A percentile compares a stretch with the other conserved stretches of the same genome.
These are phyloP conservation scores for Liasis olivaceus DNA, from an alignment of 2,797 vertebrate species.

Conservation along the genomic window DNA sequence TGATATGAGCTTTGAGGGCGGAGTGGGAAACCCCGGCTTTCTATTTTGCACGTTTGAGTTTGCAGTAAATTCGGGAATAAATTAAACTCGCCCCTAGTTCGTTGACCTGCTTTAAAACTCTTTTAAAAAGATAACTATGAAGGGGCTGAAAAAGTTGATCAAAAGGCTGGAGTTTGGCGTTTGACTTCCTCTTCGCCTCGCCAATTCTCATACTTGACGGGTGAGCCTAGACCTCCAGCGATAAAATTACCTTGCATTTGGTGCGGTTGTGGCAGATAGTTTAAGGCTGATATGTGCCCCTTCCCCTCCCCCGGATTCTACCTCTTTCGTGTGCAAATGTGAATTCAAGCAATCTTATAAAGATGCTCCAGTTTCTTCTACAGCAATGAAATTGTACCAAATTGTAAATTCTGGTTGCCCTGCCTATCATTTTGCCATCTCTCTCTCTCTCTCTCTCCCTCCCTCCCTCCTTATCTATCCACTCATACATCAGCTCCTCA, in stretches of 20 bases:
- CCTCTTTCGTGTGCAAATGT: not conserved
- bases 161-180: not conserved
- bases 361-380: not conserved
- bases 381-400: not conserved
- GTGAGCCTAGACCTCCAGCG: not conserved
- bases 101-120: not conserved
- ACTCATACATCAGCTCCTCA: constrained; percentile 9
- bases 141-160: not conserved
- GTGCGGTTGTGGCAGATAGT: not conserved
- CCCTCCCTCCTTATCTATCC: constrained; percentile 26
- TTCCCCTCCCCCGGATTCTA: not conserved
- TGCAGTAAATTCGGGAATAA: not conserved
- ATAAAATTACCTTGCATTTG: not conserved
- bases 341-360: not conserved
- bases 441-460: not conserved
- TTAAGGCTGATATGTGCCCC: not conserved
- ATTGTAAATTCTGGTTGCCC: not conserved
- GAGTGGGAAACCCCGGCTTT: not conserved
- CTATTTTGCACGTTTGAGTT: not conserved
- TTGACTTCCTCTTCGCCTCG: too few species aligned
- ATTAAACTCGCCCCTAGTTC: not conserved
- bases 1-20: not conserved
- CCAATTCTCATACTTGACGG: not conserved
- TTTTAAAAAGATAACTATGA: not conserved
- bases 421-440: not conserved